phyloP scores from a whole-genome alignment of 2,113 vertebrate species.

The Capreolus pygargus region DNA sequence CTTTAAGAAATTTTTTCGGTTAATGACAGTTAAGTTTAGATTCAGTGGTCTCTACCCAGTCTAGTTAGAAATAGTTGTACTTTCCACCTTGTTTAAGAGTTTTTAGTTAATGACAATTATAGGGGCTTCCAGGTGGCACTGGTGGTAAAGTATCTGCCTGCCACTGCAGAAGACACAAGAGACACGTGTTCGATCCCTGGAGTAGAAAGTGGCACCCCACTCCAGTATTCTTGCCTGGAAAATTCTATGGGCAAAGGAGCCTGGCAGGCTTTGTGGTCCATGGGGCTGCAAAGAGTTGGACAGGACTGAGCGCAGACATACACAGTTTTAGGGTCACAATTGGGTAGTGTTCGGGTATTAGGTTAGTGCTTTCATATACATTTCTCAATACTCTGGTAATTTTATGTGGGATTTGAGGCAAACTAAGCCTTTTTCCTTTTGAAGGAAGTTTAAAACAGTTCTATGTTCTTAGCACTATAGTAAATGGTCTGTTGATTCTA shows the following conservation, averaged over 20 bases:
- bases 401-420: not conserved
- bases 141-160: not conserved
- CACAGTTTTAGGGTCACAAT: not conserved
- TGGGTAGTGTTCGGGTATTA: not conserved
- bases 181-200: not conserved
- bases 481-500: not conserved
- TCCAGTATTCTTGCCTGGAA: not conserved
- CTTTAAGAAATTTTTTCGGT: constrained; percentile 27
- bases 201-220: not conserved
- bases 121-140: not conserved
- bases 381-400: not conserved
- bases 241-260: not conserved
- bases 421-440: not conserved
- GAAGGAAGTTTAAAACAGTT: not conserved
- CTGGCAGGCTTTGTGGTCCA: not conserved
- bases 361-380: not conserved
- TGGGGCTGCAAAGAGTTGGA: not conserved
- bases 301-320: not conserved
- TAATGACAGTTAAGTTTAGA: not conserved
- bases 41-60: not conserved
- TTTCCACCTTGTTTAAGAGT: not conserved
- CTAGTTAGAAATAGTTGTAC: constrained; percentile 7
- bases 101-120: not conserved
- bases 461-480: not conserved
- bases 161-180: not conserved